A percentile compares a stretch with the other conserved stretches of the same genome.
phyloP scores from a whole-genome alignment of 2,888 invertebrate species.

The Sipunculus nudus region DNA sequence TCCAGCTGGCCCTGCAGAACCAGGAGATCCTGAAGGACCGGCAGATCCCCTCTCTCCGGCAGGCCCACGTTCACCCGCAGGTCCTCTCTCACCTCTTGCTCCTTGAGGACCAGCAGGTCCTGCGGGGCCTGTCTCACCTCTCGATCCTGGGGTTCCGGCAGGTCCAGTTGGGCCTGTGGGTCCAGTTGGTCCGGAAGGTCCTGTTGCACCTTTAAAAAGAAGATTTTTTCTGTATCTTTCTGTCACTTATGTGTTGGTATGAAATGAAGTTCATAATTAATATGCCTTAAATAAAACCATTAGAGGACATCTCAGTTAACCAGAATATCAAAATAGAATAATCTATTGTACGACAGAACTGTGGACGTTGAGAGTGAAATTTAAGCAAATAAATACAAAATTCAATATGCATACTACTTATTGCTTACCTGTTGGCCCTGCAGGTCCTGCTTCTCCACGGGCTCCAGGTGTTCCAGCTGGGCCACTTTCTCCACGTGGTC shows the following conservation, averaged over 20 bases:
- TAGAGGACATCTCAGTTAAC: too few species aligned
- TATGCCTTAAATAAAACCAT: too few species aligned
- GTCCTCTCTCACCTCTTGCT: not conserved
- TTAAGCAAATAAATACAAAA: too few species aligned
- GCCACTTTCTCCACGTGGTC: not conserved
- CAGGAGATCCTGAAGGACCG: conserved; percentile 1
- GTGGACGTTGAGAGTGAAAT: too few species aligned
- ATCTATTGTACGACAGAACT: too few species aligned
- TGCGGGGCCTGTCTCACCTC: not conserved
- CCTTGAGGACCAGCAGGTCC: not conserved
- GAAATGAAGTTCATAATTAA: too few species aligned
- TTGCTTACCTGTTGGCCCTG: too few species aligned
- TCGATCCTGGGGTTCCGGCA: conserved; percentile 2
- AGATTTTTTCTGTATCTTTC: too few species aligned
- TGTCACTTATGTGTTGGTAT: too few species aligned
- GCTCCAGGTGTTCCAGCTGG: conserved; percentile 1
- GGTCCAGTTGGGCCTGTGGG: conserved; percentile 3
- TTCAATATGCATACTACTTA: too few species aligned
- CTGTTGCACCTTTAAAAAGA: not conserved
- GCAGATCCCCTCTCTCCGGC: not conserved
- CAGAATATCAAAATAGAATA: too few species aligned
- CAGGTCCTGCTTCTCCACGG: conserved; percentile 5
- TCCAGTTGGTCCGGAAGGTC: not conserved
- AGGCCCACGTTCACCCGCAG: not conserved
- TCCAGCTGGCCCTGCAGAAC: conserved; percentile 1